phyloP scores from a whole-genome alignment of 1,140 invertebrate species.

The Globodera rostochiensis region DNA sequence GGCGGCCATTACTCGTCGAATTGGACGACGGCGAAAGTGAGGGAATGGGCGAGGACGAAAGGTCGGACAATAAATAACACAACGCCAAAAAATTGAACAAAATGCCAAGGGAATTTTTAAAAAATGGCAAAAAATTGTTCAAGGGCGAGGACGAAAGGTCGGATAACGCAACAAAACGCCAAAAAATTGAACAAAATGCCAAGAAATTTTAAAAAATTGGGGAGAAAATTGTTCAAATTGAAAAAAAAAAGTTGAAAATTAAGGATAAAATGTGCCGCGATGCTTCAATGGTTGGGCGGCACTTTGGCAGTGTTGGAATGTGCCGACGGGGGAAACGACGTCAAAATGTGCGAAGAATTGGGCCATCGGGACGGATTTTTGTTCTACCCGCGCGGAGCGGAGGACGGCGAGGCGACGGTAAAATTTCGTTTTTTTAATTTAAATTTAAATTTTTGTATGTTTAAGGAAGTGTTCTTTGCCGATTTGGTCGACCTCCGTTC shows the following conservation, averaged over 20 bases:
- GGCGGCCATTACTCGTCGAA: constrained; percentile 50
- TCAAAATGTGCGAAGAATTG: background rate
- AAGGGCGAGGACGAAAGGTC: background rate
- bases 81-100: background rate
- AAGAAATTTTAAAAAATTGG: background rate
- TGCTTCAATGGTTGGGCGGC: background rate
- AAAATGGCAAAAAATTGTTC: no score
- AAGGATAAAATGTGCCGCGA: constrained; percentile 10
- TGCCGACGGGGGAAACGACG: background rate
- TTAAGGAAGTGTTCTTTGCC: constrained; percentile 26
- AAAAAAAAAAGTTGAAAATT: background rate
- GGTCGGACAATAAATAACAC: constrained; percentile 6
- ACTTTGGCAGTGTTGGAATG: constrained; percentile 1
- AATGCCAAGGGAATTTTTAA: background rate
- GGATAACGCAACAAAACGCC: background rate
- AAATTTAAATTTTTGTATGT: constrained; percentile 1
- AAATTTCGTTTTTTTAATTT: background rate
- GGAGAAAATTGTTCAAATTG: background rate
- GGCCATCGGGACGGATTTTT: background rate
- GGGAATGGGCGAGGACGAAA: constrained; percentile 10
- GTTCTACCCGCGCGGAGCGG: background rate
- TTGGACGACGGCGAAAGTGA: constrained; percentile 12
- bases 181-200: constrained; percentile 5
- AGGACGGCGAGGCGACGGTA: background rate
- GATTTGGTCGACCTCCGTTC: constrained; percentile 13